Percentiles rank a stretch among this genome's conserved stretches.
phyloP scores from a whole-genome alignment of 2,888 invertebrate species.

The Ypsolopha sequella region DNA sequence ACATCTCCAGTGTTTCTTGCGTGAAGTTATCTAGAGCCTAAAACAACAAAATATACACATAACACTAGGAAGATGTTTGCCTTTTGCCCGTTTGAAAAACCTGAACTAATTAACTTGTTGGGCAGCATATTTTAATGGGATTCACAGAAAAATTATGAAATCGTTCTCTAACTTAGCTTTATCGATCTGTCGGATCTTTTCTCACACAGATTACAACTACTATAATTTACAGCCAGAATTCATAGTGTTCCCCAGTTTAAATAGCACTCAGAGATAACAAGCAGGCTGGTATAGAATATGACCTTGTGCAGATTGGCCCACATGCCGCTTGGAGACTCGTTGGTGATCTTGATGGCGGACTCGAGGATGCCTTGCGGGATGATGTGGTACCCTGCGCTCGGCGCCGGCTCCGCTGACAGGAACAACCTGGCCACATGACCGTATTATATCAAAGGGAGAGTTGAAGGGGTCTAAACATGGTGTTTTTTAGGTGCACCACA shows the following conservation, averaged over 20 bases:
- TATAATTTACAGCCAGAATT: neutral
- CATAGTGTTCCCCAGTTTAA: neutral
- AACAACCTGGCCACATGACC: constrained; percentile 69
- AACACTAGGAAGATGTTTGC: too few relatives aligned
- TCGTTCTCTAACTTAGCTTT: too few relatives aligned
- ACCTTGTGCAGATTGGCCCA: constrained; percentile 92
- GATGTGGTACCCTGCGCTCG: constrained; percentile 74
- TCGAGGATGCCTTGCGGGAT: constrained; percentile 90
- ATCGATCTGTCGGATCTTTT: neutral
- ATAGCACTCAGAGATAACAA: too few relatives aligned
- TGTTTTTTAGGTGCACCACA: neutral
- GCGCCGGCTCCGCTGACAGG: constrained; percentile 89
- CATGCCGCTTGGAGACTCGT: constrained; percentile 96
- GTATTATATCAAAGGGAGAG: neutral
- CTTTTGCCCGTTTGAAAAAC: too few relatives aligned
- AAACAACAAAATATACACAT: constrained; percentile 5
- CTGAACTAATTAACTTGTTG: too few relatives aligned
- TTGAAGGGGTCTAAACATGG: too few relatives aligned
- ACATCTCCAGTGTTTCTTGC: constrained; percentile 93
- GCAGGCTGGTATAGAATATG: neutral
- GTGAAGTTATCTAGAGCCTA: constrained; percentile 89
- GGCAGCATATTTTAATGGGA: too few relatives aligned
- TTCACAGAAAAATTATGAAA: too few relatives aligned
- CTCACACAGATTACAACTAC: neutral
- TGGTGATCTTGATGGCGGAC: constrained; percentile 95